These are phyloP conservation scores for Tangara arthus DNA, from an alignment of 2,797 vertebrate species.

Conservation along the genomic window DNA sequence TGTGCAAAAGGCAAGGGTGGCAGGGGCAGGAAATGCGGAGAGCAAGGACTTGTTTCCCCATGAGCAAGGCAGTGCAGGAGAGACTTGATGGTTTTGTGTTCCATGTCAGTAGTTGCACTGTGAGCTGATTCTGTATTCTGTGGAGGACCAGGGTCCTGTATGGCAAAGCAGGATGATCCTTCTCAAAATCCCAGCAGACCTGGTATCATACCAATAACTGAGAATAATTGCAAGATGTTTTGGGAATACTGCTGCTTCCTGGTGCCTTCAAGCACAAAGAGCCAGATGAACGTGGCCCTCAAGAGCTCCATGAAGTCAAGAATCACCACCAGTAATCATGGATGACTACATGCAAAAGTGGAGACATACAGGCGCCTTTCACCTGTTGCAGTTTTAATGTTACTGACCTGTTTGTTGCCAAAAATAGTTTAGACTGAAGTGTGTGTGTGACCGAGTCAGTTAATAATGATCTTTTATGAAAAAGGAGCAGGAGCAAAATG, in stretches of 20 bases:
- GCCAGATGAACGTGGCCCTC: fast-evolving
- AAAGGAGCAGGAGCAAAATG: background rate
- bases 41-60: background rate
- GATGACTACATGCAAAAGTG: background rate
- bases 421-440: background rate
- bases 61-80: background rate
- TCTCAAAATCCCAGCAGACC: fast-evolving
- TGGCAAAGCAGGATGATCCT: background rate
- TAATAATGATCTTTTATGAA: background rate
- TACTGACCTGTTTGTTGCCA: background rate
- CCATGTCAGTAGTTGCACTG: fast-evolving
- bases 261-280: background rate
- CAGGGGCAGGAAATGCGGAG: background rate
- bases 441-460: fast-evolving
- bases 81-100: background rate
- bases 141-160: fast-evolving
- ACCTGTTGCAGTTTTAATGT: background rate
- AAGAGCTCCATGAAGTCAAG: background rate
- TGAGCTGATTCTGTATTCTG: background rate
- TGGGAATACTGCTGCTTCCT: background rate
- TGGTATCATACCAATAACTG: background rate
- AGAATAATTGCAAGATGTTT: background rate
- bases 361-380: background rate
- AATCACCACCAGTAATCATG: fast-evolving
- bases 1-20: background rate